These are phyloP conservation scores for Lasioglossum lativentre DNA, from an alignment of 2,888 invertebrate species.

Conservation along the genomic window DNA sequence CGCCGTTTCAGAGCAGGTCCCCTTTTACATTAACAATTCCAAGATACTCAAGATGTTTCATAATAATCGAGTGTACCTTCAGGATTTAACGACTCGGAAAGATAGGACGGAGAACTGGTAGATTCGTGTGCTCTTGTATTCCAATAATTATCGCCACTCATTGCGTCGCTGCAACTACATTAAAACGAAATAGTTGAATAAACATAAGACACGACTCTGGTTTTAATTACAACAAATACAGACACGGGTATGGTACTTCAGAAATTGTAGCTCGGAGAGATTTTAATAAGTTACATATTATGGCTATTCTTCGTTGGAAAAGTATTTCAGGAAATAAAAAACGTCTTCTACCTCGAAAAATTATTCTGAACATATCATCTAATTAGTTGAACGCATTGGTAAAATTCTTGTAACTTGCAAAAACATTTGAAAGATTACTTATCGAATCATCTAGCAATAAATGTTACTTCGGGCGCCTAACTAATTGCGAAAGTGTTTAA, in stretches of 20 bases:
- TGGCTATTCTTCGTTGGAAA: neutral
- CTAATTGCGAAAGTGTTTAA: neutral
- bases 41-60: neutral
- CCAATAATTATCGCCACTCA: neutral
- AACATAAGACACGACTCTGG: neutral
- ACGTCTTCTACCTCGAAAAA: neutral
- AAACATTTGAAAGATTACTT: neutral
- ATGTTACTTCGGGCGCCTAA: neutral
- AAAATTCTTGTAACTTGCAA: neutral
- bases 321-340: neutral
- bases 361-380: neutral
- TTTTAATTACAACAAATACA: neutral
- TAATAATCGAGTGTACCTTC: neutral
- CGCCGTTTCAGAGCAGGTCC: neutral
- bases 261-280: too few relatives aligned
- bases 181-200: neutral
- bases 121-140: neutral
- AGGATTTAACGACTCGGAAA: neutral
- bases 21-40: neutral
- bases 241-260: neutral
- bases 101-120: neutral
- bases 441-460: neutral
- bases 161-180: neutral
- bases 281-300: neutral
- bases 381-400: neutral